Base-by-base conservation (phyloP, 2,888 invertebrate species). In the Sphaeridia pumilis region DNA sequence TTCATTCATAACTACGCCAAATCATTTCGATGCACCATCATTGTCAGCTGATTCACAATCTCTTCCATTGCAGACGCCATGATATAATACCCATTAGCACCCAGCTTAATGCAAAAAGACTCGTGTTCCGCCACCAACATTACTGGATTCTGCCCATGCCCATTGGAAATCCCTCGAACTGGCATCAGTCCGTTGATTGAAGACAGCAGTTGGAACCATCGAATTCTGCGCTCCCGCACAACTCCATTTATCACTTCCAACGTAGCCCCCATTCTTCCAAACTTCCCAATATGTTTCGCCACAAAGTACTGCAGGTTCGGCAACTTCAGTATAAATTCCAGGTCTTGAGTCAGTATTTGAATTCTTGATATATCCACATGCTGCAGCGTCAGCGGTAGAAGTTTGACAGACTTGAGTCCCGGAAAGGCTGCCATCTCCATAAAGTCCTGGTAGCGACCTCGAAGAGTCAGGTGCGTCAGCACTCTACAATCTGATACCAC, bases 11-110 rank as follows among this genome's bases (percentile, higher is more conserved):
- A n/a, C n/a, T n/a, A n/a, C n/a, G n/a, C n/a, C n/a, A n/a, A n/a
- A n/a, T n/a, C n/a, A n/a, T n/a, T n/a, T n/a, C n/a, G n/a, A n/a
- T n/a, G n/a, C n/a, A n/a, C n/a, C n/a, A n/a, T n/a, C n/a, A n/a
- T n/a, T n/a, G n/a, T 38, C 17, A 38, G 20, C 12, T 38, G 38
- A 20, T 38, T 38, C 5, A 38, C 7, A 17, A 38, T 38, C 17
- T 51, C 51, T 5, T 51, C 51, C 22, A 51, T 45, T 3, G 43
- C 35, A 17, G 51, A 51, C 2, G 45, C 51, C 25, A 27, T 34
- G 2, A 36, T 28, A 28, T 51, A 51, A 21, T 45, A 51, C 4
- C 51, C 51, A 10, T 3, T 22, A 1, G 17, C 1, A 1, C 27
- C 36, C n/a, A 51, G 14, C 22, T 51, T 51, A 20, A 21, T 34